Evolutionary conservation across 2,797 vertebrate species (phyloP), one percentile per base, ranked within the genome.

Genomic region (Sphaeramia orbicularis): DNA sequence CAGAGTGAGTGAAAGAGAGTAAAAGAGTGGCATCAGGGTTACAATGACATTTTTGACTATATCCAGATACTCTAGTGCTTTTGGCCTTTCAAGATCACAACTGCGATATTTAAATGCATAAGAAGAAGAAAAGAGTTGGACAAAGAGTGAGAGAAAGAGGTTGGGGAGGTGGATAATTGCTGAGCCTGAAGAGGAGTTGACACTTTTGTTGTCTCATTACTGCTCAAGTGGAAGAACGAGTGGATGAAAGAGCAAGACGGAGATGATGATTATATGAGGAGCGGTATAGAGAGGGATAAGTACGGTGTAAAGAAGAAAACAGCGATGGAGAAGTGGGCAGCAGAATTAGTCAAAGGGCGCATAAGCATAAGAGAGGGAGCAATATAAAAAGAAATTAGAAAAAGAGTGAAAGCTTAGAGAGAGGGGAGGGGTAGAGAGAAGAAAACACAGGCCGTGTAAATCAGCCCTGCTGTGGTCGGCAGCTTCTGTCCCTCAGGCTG

Each of bases 201-300:
- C 67, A 80, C 77, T 74, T 81, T 74, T 76, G 77, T 87, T 86
- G 81, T 89, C 85, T 87, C 80, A 86, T 90, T 84, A 86, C 69
- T 74, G 82, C 67, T 86, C 67, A 76, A 86, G 89, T 76, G 73
- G 76, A 79, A 72, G 64, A 82, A 81, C 14, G 59, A 81, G 67
- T 53, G 65, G 64, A 70, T 69, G 68, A 66, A 77, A 80, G 37
- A 64, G 67, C 48, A 7, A 78, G 70, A 67, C 40, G 44, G 51
- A 41, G 35, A 44, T 44, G 65, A 65, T 71, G 50, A 64, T 73
- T 71, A 71, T 57, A 71, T 54, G 45, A 54, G 27, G 14, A 53
- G 53, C 71, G 40, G 45, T 36, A 58, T 47, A 24, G 18, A 54
- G 35, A 72, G 49, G 48, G 54, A 65, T 36, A 75, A 78, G 27